A percentile compares a stretch with the other conserved stretches of the same genome.
Conservation (phyloP, 2,797 vertebrate species). For the Falco berigora region DNA sequence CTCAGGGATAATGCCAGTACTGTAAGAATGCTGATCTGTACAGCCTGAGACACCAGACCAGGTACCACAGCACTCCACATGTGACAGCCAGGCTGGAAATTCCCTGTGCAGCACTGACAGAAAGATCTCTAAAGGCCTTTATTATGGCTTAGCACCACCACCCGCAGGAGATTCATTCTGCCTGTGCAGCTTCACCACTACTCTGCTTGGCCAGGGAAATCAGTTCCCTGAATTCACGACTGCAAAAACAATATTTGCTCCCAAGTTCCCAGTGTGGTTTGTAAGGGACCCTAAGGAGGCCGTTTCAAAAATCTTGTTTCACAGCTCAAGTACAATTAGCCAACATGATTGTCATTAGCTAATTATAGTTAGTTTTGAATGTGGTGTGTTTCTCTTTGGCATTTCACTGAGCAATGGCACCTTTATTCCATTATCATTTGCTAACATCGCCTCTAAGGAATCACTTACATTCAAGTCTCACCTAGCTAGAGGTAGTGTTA, state of each 20-base stretch:
- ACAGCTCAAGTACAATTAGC: neutral
- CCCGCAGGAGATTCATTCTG: neutral
- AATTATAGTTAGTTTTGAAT: neutral
- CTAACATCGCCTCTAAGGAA: neutral
- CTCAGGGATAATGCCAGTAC: neutral
- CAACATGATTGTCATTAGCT: neutral
- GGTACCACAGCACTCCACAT: rapidly evolving
- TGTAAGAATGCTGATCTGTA: neutral
- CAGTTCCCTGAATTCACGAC: neutral
- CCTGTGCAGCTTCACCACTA: neutral
- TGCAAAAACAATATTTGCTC: neutral
- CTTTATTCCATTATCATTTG: neutral
- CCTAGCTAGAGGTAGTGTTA: too few relatives aligned
- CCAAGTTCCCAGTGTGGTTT: neutral
- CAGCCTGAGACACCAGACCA: neutral
- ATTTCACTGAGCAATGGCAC: neutral
- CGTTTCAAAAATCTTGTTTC: neutral
- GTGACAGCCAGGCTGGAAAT: neutral
- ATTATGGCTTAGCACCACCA: neutral
- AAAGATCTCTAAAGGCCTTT: neutral
- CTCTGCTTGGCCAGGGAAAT: neutral
- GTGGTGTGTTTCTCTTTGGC: neutral
- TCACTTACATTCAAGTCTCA: too few relatives aligned
- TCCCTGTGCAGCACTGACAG: neutral
- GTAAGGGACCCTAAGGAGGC: neutral